Evolutionary conservation across 2,797 vertebrate genomes (phyloP), one percentile per base, ranked within the genome.

Genomic region (Scleropages formosus): DNA sequence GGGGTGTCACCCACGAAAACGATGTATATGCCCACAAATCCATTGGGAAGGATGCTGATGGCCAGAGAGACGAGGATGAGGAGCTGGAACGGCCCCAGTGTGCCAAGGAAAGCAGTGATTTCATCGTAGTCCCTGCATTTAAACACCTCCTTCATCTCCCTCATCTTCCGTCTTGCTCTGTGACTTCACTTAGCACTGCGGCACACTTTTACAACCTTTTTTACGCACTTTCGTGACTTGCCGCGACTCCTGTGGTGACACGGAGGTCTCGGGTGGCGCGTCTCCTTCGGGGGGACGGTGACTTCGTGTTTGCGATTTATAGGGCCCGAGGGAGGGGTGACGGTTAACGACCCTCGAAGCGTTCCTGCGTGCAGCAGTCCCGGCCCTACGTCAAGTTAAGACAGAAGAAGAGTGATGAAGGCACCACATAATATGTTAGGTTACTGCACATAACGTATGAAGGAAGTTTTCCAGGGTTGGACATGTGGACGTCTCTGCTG

Each of bases 31-130:
- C 91, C 92, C 0, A 86, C 86, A 78, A 95, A 95, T 22, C 94
- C 95, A 22, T 96, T 96, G 0, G 94, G 94, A 13, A 96, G 39
- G 80, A 94, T 94, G 84, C 94, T 96, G 83, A 90, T 83, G 44
- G 92, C 93, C 79, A 96, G 89, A 0, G 94, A 87, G 0, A 95
- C 89, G 79, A 95, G 96, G n/a, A 95, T 44, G 65, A 89, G 85
- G 4, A 77, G 78, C 82, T 96, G 94, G 83, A 94, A 96, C 4
- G 78, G 85, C 49, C 93, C 94, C 93, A 93, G 94, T 0, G 88
- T 82, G 69, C 93, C 94, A 77, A 95, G 86, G 69, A 96, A 95
- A 3, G 91, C 87, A 0, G 85, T 90, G 4, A 83, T 84, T 67
- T 73, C 88, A 0, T 95, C 94, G 80, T 93, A 95, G 83, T 94